Conservation (phyloP, 2,888 invertebrate genomes). For the Schizaphis graminum region DNA sequence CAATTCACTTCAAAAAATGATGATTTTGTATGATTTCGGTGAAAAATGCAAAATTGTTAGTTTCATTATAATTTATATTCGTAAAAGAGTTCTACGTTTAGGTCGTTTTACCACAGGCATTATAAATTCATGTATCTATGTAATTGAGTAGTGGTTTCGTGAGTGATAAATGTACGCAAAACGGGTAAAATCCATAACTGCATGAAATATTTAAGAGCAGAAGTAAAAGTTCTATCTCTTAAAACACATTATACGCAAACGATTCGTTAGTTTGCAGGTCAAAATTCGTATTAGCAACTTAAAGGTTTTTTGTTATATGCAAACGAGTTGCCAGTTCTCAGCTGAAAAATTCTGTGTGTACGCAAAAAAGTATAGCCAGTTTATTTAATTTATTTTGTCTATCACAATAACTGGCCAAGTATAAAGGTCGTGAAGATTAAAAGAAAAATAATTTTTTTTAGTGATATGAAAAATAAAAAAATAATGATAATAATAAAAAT, state of each 20-base stretch:
- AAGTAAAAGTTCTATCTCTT: too few relatives aligned
- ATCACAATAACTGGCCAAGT: not conserved
- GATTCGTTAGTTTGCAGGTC: not conserved
- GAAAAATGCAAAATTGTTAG: not conserved
- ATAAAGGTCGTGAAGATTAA: not conserved
- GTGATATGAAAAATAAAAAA: not conserved
- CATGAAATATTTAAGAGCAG: not conserved
- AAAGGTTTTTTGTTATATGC: not conserved
- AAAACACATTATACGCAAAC: not conserved
- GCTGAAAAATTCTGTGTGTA: too few relatives aligned
- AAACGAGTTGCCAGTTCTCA: not conserved
- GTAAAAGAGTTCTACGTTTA: not conserved
- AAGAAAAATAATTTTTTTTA: not conserved
- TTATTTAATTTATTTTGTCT: not conserved
- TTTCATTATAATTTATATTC: not conserved
- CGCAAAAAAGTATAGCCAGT: too few relatives aligned
- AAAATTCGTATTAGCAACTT: not conserved
- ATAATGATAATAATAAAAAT: not conserved
- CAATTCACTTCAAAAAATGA: not conserved
- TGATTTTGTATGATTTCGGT: not conserved
- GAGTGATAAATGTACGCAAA: not conserved
- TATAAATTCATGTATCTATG: not conserved
- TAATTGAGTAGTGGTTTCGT: not conserved
- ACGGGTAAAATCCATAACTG: not conserved
- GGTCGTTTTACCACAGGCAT: not conserved